Conservation (phyloP, 2,888 invertebrate genomes). For the Trissoscelio sp. region DNA sequence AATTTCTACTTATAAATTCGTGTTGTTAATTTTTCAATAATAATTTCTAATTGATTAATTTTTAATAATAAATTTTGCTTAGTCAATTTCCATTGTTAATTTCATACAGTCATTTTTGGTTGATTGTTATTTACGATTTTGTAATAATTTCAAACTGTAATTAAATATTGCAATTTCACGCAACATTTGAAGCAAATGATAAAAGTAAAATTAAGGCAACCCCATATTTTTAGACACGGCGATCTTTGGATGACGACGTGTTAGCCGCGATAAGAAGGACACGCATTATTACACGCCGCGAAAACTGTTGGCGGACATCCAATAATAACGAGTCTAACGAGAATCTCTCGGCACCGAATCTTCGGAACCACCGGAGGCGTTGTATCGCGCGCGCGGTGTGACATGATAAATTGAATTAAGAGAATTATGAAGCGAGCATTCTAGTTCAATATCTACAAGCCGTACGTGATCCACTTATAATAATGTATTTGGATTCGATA, state of each 20-base stretch:
- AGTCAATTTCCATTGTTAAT: too few relatives aligned
- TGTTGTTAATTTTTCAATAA: too few relatives aligned
- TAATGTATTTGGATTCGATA: slow-evolving; percentile 64
- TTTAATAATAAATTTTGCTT: too few relatives aligned
- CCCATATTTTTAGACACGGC: slow-evolving; percentile 44
- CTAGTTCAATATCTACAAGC: slow-evolving; percentile 55
- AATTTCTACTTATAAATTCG: too few relatives aligned
- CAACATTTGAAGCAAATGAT: too few relatives aligned
- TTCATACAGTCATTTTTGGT: too few relatives aligned
- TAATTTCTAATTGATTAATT: too few relatives aligned
- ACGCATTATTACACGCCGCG: slow-evolving; percentile 68
- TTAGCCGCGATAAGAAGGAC: slow-evolving; percentile 69
- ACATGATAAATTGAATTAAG: slow-evolving; percentile 73
- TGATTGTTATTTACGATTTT: too few relatives aligned
- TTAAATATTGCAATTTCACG: too few relatives aligned
- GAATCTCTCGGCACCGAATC: slow-evolving; percentile 64
- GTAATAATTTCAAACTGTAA: too few relatives aligned
- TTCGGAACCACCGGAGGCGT: slow-evolving; percentile 59
- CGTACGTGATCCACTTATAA: slow-evolving; percentile 62
- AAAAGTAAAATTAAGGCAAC: neutral
- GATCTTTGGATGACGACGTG: slow-evolving; percentile 42
- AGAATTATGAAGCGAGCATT: slow-evolving; percentile 59
- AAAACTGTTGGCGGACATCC: slow-evolving; percentile 70
- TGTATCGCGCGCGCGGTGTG: slow-evolving; percentile 60
- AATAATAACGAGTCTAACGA: slow-evolving; percentile 66